Evolutionary conservation across 2,113 vertebrate species (phyloP).

Genomic region (Nothoprocta pentlandii): DNA sequence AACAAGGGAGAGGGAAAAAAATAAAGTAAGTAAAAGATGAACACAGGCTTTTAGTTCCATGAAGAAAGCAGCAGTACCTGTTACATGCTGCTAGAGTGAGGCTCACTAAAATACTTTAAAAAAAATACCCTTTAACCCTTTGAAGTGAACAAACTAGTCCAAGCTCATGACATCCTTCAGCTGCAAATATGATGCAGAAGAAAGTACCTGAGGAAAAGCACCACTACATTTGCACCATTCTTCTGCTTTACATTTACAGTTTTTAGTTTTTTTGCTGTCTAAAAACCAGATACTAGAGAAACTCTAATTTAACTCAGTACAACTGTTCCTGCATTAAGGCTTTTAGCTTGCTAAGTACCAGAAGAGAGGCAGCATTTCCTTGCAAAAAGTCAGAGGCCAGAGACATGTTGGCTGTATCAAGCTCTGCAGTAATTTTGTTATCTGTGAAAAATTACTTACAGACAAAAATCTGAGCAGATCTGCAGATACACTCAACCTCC

Average conservation of each 20-base stretch:
- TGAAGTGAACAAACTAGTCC: background rate
- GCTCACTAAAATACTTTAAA: no score
- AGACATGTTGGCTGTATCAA: background rate
- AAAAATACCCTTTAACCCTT: background rate
- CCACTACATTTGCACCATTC: background rate
- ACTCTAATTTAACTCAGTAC: background rate
- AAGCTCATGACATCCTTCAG: background rate
- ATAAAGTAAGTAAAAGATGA: background rate
- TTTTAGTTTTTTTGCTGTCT: background rate
- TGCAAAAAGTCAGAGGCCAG: background rate
- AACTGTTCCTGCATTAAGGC: background rate
- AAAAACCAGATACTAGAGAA: background rate
- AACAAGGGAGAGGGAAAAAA: background rate
- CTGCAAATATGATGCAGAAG: background rate
- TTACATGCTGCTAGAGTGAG: rapidly evolving
- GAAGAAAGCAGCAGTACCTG: background rate
- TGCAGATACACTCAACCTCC: conserved; percentile 51
- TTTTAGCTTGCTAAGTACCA: background rate
- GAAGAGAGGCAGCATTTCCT: background rate
- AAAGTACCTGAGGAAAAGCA: background rate
- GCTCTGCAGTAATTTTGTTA: background rate
- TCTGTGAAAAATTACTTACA: background rate
- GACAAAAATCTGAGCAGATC: conserved; percentile 22
- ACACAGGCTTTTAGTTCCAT: background rate
- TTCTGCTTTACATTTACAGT: background rate